These are phyloP conservation scores for Thamnophis sirtalis DNA, from an alignment of 2,113 vertebrate species.

Conservation along the genomic window DNA sequence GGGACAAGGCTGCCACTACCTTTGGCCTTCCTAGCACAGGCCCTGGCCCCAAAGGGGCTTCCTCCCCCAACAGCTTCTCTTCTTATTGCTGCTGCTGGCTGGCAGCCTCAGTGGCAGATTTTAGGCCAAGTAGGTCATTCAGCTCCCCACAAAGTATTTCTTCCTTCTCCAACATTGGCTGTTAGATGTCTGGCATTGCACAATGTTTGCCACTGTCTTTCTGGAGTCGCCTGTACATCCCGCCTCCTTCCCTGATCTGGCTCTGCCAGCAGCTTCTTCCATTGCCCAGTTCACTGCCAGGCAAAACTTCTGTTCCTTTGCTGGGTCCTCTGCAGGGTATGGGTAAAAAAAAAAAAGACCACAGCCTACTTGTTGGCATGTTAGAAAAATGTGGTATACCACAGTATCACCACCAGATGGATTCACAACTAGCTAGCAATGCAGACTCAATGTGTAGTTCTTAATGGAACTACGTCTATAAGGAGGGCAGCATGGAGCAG, in stretches of 20 bases:
- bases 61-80: neutral
- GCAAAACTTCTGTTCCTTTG: neutral
- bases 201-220: neutral
- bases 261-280: neutral
- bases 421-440: too few relatives aligned
- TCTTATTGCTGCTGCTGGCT: neutral
- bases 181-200: neutral
- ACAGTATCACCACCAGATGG: too few relatives aligned
- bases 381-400: too few relatives aligned
- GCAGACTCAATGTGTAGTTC: too few relatives aligned
- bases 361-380: too few relatives aligned
- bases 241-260: too few relatives aligned
- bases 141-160: neutral
- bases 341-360: neutral
- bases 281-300: neutral
- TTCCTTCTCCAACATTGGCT: neutral
- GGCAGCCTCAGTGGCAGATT: neutral
- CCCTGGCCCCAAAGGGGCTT: neutral
- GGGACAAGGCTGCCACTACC: neutral
- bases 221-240: neutral
- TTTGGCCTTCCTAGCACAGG: neutral
- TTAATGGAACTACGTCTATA: too few relatives aligned
- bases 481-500: too few relatives aligned
- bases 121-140: neutral
- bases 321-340: neutral